phyloP scores from a whole-genome alignment of 2,797 vertebrate genomes.

The Malacoctenus gilli region DNA sequence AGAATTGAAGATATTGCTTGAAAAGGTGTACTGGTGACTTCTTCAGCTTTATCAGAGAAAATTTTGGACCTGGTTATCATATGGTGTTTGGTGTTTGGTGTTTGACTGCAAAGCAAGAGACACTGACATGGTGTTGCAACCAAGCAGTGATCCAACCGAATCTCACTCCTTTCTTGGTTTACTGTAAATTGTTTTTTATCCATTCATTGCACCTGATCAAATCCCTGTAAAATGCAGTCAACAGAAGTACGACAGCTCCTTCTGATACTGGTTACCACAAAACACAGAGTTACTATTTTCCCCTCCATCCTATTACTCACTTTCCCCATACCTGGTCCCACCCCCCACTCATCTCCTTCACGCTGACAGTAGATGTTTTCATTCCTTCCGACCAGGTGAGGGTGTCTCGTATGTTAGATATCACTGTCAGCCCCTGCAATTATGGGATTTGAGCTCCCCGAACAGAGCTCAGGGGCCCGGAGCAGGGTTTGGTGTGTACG shows the following conservation, averaged over 20 bases:
- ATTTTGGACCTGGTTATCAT: no score
- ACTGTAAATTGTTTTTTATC: no score
- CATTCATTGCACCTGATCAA: no score
- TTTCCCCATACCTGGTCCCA: slow-evolving; percentile 44
- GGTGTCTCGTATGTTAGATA: slow-evolving; percentile 78
- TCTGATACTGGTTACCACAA: slow-evolving; percentile 9
- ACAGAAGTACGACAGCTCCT: slow-evolving; percentile 19
- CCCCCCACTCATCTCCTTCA: slow-evolving; percentile 58
- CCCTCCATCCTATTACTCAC: slow-evolving; percentile 46
- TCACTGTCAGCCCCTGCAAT: slow-evolving; percentile 84
- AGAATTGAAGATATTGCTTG: no score
- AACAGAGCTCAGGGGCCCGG: slow-evolving; percentile 71
- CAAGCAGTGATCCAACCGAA: no score
- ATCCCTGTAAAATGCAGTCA: not conserved
- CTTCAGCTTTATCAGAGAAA: no score
- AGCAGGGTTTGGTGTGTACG: slow-evolving; percentile 60
- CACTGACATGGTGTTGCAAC: no score
- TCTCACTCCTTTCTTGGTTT: no score
- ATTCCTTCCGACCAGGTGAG: slow-evolving; percentile 84
- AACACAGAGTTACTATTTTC: slow-evolving; percentile 31
- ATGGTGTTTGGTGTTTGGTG: no score
- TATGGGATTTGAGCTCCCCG: slow-evolving; percentile 83
- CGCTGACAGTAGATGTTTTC: slow-evolving; percentile 82
- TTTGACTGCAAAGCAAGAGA: no score
- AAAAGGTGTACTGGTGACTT: no score